These are phyloP conservation scores for Epirrhoe alternata DNA, from an alignment of 2,888 invertebrate genomes.

Conservation along the genomic window DNA sequence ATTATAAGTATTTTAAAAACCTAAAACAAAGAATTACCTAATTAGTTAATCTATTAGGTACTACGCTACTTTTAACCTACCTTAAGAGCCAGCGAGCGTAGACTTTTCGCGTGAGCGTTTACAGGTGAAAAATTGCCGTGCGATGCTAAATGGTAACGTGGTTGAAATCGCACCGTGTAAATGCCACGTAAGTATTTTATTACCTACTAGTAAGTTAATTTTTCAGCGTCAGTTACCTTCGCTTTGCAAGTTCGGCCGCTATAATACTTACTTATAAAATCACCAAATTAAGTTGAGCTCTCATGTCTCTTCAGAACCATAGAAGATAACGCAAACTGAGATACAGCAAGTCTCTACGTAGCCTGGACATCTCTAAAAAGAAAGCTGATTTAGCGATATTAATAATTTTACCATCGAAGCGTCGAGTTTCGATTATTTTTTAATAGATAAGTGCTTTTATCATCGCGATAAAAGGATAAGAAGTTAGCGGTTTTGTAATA, in stretches of 20 bases:
- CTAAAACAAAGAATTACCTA: too few species aligned
- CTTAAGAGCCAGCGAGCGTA: too few species aligned
- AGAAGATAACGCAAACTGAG: constrained; percentile 32
- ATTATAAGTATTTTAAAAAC: too few species aligned
- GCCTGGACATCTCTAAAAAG: constrained; percentile 44
- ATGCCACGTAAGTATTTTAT: too few species aligned
- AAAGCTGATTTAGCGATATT: constrained; percentile 56
- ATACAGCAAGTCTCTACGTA: constrained; percentile 41
- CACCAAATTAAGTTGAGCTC: constrained; percentile 43
- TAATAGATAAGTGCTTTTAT: constrained; percentile 31
- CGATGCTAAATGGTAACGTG: too few species aligned
- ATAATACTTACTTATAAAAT: constrained; percentile 53
- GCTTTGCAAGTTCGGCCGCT: constrained; percentile 47
- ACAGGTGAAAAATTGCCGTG: too few species aligned
- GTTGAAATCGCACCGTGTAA: too few species aligned
- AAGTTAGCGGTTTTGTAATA: not conserved
- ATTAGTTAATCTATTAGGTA: too few species aligned
- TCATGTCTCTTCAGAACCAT: constrained; percentile 35
- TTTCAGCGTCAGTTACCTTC: constrained; percentile 54
- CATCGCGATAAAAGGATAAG: constrained; percentile 21
- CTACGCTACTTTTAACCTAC: too few species aligned
- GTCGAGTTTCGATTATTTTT: constrained; percentile 51
- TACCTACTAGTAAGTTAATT: constrained; percentile 44
- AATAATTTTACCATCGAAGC: constrained; percentile 52
- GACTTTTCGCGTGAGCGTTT: too few species aligned